A percentile compares a stretch with the other conserved stretches of the same genome.
These are phyloP conservation scores for Tridacna gigas DNA, from an alignment of 2,888 invertebrate species.

Conservation along the genomic window DNA sequence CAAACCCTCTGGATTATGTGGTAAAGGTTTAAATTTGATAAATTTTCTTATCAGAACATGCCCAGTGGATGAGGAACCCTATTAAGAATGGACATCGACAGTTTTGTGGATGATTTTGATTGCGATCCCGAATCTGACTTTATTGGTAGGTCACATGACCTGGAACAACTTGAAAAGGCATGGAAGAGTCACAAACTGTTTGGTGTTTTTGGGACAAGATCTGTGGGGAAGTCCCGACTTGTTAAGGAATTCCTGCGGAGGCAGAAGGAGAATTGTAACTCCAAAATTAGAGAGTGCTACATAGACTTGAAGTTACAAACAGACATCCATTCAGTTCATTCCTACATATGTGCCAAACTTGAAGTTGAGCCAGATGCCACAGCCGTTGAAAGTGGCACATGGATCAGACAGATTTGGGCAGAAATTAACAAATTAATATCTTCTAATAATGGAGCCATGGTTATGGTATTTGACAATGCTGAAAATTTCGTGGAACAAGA, in stretches of 20 bases:
- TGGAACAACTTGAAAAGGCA: conserved; percentile 39
- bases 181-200: conserved; percentile 57
- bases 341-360: conserved; percentile 38
- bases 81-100: conserved; percentile 6
- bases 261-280: not conserved
- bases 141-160: conserved; percentile 52
- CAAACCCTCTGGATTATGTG: not conserved
- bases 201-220: conserved; percentile 65
- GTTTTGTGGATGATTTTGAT: conserved; percentile 10
- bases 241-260: conserved; percentile 50
- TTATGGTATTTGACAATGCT: conserved; percentile 67
- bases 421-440: not conserved
- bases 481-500: conserved; percentile 62
- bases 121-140: conserved; percentile 50
- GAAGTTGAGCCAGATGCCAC: conserved; percentile 36
- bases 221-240: conserved; percentile 66
- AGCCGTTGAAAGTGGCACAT: conserved; percentile 13
- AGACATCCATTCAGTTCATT: conserved; percentile 28
- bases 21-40: not conserved
- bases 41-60: not conserved
- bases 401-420: conserved; percentile 14
- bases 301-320: conserved; percentile 36
- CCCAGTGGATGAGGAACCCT: not conserved
- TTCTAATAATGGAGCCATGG: not conserved
- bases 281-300: conserved; percentile 6